Base-by-base conservation (phyloP, 1,140 invertebrate species). In the Drosophila pachea region DNA sequence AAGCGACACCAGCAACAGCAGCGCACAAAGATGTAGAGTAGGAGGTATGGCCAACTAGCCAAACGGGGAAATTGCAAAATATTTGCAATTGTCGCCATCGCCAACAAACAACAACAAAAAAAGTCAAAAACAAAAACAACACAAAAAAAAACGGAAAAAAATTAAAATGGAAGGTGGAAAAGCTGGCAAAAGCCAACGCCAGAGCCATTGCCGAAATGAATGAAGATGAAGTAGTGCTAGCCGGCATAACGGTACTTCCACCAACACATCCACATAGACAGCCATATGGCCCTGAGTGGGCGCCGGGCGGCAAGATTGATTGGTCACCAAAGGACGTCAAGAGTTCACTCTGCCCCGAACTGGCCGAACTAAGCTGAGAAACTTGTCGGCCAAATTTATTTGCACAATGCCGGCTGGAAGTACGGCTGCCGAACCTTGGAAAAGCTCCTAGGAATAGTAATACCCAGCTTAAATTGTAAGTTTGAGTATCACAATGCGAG, bases 61-160 rank as follows among this genome's bases (percentile, higher is more conserved):
- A 60, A 61, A 62, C 79, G 61, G 79, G 72, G 68, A 84, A 83
- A 83, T 73, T 78, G 73, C 76, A 84, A 78, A 82, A 84, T 83
- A 83, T 83, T 83, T 83, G 78, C 78, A 83, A 84, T 84, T 76
- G 79, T 84, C 79, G 76, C 78, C 52, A 64, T 36, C 22, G 59
- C 50, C 42, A 58, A 42, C 38, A 45, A 11, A 49, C 42, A 73
- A 69, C 11, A 12, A 40, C n/a, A 22, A 40, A 49, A 74, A 55
- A 7, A 31, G 11, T 7, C 36, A 43, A 7, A 14, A 12, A 7
- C 11, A 1, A 43, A 14, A 48, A 52, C n/a, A 16, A 33, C n/a
- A 49, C 42, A 73, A 69, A 8, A 12, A 40, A 22, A 40, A 49
- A 74, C 45, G 6, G 22, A 8, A 9, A 9, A 43, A 7, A 14